Evolutionary conservation across 2,113 vertebrate genomes (phyloP).

Genomic region (Passer domesticus): DNA sequence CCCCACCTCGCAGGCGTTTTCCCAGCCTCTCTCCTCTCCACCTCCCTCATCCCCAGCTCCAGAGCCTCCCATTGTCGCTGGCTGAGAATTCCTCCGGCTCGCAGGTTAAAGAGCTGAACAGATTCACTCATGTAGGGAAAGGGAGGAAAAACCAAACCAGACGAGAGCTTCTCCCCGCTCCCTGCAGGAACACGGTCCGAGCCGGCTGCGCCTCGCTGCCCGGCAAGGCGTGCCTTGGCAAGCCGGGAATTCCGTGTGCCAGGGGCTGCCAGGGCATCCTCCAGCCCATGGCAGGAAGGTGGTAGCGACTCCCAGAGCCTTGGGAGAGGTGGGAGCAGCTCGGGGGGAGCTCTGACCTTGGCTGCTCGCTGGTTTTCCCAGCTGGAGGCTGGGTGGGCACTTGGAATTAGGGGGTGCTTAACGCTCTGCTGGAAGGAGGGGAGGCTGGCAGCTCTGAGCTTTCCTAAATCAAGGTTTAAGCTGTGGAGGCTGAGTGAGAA

Average conservation of each 20-base stretch:
- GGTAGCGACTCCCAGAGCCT: fast-evolving
- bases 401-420: neutral
- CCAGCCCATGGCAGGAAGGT: too few species aligned
- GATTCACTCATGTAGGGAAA: neutral
- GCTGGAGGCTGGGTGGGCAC: neutral
- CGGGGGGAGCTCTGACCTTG: neutral
- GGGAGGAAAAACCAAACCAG: neutral
- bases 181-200: neutral
- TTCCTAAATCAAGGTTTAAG: neutral
- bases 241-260: neutral
- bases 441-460: neutral
- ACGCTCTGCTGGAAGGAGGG: fast-evolving
- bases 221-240: too few species aligned
- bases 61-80: neutral
- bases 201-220: neutral
- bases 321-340: fast-evolving
- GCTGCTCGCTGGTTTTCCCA: neutral
- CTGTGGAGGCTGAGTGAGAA: neutral
- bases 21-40: neutral
- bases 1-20: slow-evolving; percentile 11
- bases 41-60: neutral
- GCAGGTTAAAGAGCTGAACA: slow-evolving; percentile 6
- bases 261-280: too few species aligned
- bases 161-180: neutral
- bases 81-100: neutral